Evolutionary conservation across 1,140 invertebrate species (phyloP).

Genomic region (Batillaria attramentaria): DNA sequence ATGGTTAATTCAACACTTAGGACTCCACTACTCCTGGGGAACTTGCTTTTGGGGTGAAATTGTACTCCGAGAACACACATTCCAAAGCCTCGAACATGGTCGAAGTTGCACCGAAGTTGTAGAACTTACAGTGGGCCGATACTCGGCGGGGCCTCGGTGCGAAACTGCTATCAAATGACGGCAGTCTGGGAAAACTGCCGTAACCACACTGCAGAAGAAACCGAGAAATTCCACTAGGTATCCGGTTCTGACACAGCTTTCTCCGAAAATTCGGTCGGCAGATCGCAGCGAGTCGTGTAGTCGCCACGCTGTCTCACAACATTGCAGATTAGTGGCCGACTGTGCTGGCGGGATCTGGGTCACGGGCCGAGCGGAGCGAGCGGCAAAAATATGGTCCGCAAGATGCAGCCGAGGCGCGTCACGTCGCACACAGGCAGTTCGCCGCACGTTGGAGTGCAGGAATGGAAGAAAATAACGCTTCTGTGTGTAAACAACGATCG

Average conservation of each 20-base stretch:
- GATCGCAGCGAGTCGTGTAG: background rate
- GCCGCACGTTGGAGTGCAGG: background rate
- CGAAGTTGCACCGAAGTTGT: slow-evolving; percentile 4
- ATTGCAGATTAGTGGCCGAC: background rate
- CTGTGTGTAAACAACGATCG: slow-evolving; percentile 1
- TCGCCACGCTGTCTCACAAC: slow-evolving; percentile 27
- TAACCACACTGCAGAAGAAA: no score
- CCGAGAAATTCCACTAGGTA: background rate
- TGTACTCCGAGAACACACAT: slow-evolving; percentile 20
- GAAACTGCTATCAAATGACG: no score
- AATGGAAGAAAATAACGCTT: slow-evolving; percentile 30
- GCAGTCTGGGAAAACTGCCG: no score
- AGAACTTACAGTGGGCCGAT: no score
- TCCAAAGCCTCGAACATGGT: slow-evolving; percentile 28
- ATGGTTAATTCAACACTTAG: slow-evolving; percentile 4
- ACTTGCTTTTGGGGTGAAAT: background rate
- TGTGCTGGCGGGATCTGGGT: slow-evolving; percentile 19
- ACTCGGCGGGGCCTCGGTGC: no score
- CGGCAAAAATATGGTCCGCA: slow-evolving; percentile 32
- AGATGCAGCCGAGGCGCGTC: background rate
- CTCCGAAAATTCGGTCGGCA: background rate
- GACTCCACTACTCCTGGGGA: slow-evolving; percentile 11
- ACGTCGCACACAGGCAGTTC: background rate
- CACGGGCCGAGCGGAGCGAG: slow-evolving; percentile 24
- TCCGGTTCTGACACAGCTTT: background rate